phyloP scores from a whole-genome alignment of 2,797 vertebrate genomes.

The Chloroceryle inda region DNA sequence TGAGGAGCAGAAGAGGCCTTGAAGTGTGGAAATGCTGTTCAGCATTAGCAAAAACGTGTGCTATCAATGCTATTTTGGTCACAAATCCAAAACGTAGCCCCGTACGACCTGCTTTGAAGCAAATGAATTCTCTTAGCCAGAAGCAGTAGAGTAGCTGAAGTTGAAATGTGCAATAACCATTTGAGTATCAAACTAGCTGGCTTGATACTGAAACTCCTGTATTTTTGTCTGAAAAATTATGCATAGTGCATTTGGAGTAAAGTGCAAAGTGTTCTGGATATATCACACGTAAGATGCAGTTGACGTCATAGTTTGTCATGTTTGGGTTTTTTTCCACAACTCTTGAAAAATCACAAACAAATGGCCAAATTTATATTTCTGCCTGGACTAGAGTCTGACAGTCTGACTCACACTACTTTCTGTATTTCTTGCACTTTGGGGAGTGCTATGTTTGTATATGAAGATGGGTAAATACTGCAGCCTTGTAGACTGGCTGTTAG shows the following conservation, averaged over 20 bases:
- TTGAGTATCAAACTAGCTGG: neutral
- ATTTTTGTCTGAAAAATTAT: neutral
- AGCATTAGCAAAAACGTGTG: neutral
- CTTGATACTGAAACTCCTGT: neutral
- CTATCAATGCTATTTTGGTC: neutral
- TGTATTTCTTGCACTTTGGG: neutral
- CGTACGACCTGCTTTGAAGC: neutral
- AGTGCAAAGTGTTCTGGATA: neutral
- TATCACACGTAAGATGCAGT: neutral
- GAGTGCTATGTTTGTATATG: neutral
- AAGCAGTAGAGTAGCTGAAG: neutral
- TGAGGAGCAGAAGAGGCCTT: neutral
- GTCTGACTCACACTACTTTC: neutral
- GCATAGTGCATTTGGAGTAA: neutral
- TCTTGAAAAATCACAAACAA: neutral
- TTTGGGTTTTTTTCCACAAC: neutral
- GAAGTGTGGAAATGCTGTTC: neutral
- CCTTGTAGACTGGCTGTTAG: neutral
- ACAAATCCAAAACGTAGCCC: neutral
- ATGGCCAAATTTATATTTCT: neutral
- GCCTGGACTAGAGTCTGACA: neutral
- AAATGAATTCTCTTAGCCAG: neutral
- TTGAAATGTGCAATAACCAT: neutral
- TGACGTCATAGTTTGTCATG: neutral
- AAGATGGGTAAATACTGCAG: neutral